Conservation (phyloP, 2,888 invertebrate species). For the Epistrophella euchroma region DNA sequence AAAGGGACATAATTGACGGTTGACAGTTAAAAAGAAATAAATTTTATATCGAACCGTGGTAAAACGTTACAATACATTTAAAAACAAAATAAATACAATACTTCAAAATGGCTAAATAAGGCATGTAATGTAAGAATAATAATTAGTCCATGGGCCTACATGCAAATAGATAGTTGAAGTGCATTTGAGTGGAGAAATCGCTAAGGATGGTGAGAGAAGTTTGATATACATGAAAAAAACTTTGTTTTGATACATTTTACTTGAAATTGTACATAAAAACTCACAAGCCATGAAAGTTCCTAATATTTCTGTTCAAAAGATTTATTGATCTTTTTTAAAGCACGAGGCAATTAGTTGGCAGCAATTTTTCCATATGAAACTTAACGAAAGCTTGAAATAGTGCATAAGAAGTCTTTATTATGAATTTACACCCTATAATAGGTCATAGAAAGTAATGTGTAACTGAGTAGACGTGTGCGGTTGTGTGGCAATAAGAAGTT, state of each 20-base stretch:
- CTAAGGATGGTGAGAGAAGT: conserved; percentile 55
- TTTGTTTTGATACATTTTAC: conserved; percentile 35
- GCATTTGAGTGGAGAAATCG: conserved; percentile 54
- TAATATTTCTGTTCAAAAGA: neutral
- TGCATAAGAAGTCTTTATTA: too few relatives aligned
- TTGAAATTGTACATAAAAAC: conserved; percentile 44
- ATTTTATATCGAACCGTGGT: too few relatives aligned
- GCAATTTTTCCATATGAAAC: neutral
- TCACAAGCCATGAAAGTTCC: conserved; percentile 14
- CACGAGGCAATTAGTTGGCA: neutral
- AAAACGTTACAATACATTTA: too few relatives aligned
- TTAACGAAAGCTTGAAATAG: too few relatives aligned
- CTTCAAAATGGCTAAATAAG: conserved; percentile 63
- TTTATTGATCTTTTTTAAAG: neutral
- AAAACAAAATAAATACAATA: conserved; percentile 37
- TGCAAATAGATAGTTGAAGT: conserved; percentile 69
- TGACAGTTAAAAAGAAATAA: too few relatives aligned
- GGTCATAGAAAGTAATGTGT: too few relatives aligned
- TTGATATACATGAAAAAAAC: conserved; percentile 30
- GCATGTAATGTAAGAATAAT: conserved; percentile 59
- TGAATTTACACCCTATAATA: too few relatives aligned
- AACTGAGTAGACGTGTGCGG: too few relatives aligned
- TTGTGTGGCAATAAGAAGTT: too few relatives aligned
- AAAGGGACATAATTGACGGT: too few relatives aligned
- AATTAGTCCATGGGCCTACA: conserved; percentile 58